phyloP scores from a whole-genome alignment of 2,113 vertebrate genomes.

The human (Homo sapiens) region GRCh38 chr11:43482501-43483000 shows the following conservation, averaged over 20 bases:
- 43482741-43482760: background rate
- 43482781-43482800: background rate
- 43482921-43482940: background rate
- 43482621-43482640: background rate
- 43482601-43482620: background rate
- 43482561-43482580: background rate
- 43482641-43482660: background rate
- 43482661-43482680: background rate
- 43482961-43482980: background rate
- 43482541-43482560: background rate
- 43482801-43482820: background rate
- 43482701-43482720: background rate
- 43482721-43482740: background rate
- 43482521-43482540: background rate
- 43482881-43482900: background rate
- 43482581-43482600: background rate
- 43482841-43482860: background rate
- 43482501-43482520: background rate
- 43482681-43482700: background rate
- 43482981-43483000: background rate
- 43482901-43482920: background rate
- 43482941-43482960: background rate
- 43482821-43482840: background rate
- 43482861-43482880: background rate
- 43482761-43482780: background rate